Base-by-base conservation (phyloP, 2,888 invertebrate species). In the Rugalucina vietnamica region DNA sequence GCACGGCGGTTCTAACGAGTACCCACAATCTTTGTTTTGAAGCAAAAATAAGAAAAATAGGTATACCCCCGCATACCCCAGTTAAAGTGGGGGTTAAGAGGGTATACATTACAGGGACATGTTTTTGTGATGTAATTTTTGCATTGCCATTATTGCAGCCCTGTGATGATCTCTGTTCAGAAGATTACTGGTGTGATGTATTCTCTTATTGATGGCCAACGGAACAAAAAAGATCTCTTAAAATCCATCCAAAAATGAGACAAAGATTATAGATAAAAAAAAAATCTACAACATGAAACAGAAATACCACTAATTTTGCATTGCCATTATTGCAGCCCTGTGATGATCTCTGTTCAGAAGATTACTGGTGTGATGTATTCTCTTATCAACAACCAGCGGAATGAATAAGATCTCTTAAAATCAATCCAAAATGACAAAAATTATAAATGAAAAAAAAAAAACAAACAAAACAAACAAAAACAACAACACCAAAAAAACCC, bases 321-420 rank as follows among this genome's bases (percentile, higher is more conserved):
- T n/a, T n/a, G n/a, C n/a, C 77, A 76, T 84, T 24, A 95, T 95
- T 87, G 94, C 97, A 97, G 98, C 85, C 98, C 99, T 1, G 95
- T 99, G 91, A 99, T 99, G 99, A 98, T 99, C 79, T 97, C 98
- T 91, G 98, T 98, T 2, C 99, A 99, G 95, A 98, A 98, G 95
- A 97, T 99, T 60, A 98, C 98, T 37, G 98, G 98, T 92, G 95
- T 99, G 88, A 99, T 98, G 1, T 99, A 98, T 95, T 97, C 97
- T 91, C 95, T 99, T 76, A 98, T 98, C 95, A 99, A 99, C 95
- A 98, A 98, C 49, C 95, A 96, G 77, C 96, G 96, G 87, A 96
- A 96, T 88, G 91, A 93, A 69, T 96, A 96, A 88, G 96, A 97
- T 80, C 95, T 98, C 88, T 96, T 97, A 21, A 96, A 96, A 84